Base-by-base conservation (phyloP, 2,888 invertebrate species). In the Philopedon plagiatum region DNA sequence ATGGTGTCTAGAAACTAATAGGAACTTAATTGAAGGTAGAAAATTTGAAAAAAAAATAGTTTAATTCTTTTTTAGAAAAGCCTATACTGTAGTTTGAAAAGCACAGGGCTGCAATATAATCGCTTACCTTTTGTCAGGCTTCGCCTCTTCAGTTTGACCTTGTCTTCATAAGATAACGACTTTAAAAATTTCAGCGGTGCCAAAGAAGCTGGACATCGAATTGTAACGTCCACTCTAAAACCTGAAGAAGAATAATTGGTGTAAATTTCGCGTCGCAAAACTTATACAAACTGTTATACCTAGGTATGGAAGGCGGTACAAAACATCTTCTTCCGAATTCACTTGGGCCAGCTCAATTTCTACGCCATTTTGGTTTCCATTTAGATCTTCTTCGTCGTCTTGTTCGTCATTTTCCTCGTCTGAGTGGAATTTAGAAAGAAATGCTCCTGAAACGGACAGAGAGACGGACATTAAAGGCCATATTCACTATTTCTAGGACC, bases 181-280 rank as follows among this genome's bases (percentile, higher is more conserved):
- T 73, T 70, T 18, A 82, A 34, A 65, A 72, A 81, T 62, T 65
- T 76, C 39, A 78, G 67, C 0, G 83, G 84, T 0, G 82, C 83
- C 51, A 78, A 78, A 8, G 78, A 73, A 11, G 80, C 11, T 0
- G 83, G 82, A 75, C 83, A 83, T 32, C 77, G 76, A 3, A 84
- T 72, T 18, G 76, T 75, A 7, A 83, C 75, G n/a, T 79, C 76
- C 29, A 83, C 76, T 37, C 76, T 71, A n/a, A 83, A 76, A 5
- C 83, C 83, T 57, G 29, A 39, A 39, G 15, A 1, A 34, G 26
- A 60, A n/a, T n/a, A n/a, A n/a, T n/a, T n/a, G n/a, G n/a, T n/a
- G n/a, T n/a, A n/a, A n/a, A n/a, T n/a, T n/a, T n/a, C n/a, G n/a
- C n/a, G n/a, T n/a, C n/a, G n/a, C n/a, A n/a, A n/a, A n/a, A n/a